A percentile compares a stretch with the other conserved stretches of the same genome.
Conservation (phyloP, 2,797 vertebrate species). For the Astyanax mexicanus region DNA sequence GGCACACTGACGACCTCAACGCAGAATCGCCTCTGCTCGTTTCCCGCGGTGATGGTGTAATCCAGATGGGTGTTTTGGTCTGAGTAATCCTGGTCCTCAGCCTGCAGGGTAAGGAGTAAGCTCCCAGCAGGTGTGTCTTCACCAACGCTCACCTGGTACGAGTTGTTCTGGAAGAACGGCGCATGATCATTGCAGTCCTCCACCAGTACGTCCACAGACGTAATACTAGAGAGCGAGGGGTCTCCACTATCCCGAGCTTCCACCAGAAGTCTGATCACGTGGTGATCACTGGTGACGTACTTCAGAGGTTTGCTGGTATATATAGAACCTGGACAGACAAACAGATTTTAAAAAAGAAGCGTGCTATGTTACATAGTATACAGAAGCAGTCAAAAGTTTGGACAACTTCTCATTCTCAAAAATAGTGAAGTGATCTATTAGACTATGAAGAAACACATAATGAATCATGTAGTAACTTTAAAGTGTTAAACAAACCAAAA, state of each 20-base stretch:
- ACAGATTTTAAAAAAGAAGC: neutral
- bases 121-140: slow-evolving; percentile 81
- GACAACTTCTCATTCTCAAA: too few relatives aligned
- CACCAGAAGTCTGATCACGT: slow-evolving; percentile 80
- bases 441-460: too few relatives aligned
- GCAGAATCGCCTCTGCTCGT: slow-evolving; percentile 81
- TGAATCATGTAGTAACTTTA: too few relatives aligned
- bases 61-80: slow-evolving; percentile 80
- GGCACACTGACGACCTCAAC: slow-evolving; percentile 77
- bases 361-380: too few relatives aligned
- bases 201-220: slow-evolving; percentile 80
- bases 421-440: too few relatives aligned
- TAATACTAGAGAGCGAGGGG: slow-evolving; percentile 78
- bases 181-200: slow-evolving; percentile 83
- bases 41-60: slow-evolving; percentile 82
- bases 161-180: slow-evolving; percentile 80
- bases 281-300: slow-evolving; percentile 71
- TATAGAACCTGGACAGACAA: slow-evolving; percentile 83
- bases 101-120: slow-evolving; percentile 81
- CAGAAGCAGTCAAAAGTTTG: too few relatives aligned
- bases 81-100: slow-evolving; percentile 82
- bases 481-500: too few relatives aligned
- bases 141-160: slow-evolving; percentile 80
- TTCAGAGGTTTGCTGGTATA: slow-evolving; percentile 77
- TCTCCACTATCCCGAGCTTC: slow-evolving; percentile 87